Evolutionary conservation across 2,888 invertebrate genomes (phyloP), one percentile per base, ranked within the genome.

Genomic region (Mactromeris polynyma): DNA sequence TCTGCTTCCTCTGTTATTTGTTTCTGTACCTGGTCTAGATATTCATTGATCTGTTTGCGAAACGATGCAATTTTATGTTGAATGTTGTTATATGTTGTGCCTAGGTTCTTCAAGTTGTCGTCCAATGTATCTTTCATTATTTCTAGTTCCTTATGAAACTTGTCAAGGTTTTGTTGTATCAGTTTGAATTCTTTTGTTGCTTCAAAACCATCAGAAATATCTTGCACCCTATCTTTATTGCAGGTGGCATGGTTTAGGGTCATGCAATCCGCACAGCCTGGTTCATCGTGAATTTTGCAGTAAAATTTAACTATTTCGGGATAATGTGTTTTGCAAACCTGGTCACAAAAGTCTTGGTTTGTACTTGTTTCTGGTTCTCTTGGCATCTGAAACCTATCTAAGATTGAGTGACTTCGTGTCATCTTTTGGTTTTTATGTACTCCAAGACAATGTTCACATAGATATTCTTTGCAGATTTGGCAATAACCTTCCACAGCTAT

Each of bases 181-280:
- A n/a, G n/a, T n/a, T n/a, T n/a, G n/a, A n/a, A n/a, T n/a, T n/a
- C n/a, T n/a, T n/a, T n/a, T n/a, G n/a, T n/a, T n/a, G n/a, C n/a
- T n/a, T n/a, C n/a, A n/a, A n/a, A n/a, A n/a, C n/a, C n/a, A n/a
- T n/a, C n/a, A n/a, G n/a, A n/a, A n/a, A n/a, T n/a, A n/a, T n/a
- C n/a, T n/a, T n/a, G n/a, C n/a, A n/a, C n/a, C n/a, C n/a, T n/a
- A n/a, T n/a, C n/a, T n/a, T n/a, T n/a, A n/a, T 46, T 14, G 40
- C 80, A 80, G 31, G 33, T 19, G 19, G 42, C 26, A 46, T 80
- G 80, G 9, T 80, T 33, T 14, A 46, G 46, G 4, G 46, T 38
- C 80, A 80, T 80, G 19, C 80, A 80, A 51, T 80, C 80, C 11
- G 46, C 80, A 46, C 80, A 80, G 6, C 80, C 80, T 46, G 46